Evolutionary conservation across 2,113 vertebrate genomes (phyloP).

Genomic region (Pluvialis apricaria): DNA sequence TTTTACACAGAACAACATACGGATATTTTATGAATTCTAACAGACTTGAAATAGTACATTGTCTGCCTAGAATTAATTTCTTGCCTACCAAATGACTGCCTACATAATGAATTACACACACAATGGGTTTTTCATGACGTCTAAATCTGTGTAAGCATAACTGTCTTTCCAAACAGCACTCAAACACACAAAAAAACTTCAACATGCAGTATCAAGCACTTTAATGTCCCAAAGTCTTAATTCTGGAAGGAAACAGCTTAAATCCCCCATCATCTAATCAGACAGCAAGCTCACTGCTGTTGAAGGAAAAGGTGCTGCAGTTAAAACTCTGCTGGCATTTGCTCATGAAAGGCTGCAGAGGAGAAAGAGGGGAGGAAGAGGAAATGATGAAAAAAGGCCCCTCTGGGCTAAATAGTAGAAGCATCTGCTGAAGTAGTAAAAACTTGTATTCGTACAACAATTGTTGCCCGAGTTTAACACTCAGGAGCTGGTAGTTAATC

Average conservation of each 20-base stretch:
- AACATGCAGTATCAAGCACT: neutral
- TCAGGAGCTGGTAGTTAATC: neutral
- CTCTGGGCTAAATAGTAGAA: neutral
- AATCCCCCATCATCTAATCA: neutral
- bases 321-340: neutral
- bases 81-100: neutral
- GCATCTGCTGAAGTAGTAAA: neutral
- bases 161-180: neutral
- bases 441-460: neutral
- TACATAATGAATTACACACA: neutral
- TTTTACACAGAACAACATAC: neutral
- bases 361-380: neutral
- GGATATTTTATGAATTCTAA: neutral
- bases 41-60: neutral
- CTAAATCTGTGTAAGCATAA: neutral
- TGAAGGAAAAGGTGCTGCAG: neutral
- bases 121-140: neutral
- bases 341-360: neutral
- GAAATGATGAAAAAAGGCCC: neutral
- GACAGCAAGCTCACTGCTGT: neutral
- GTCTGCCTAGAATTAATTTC: constrained; percentile 12
- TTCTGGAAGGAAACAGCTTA: neutral
- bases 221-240: neutral
- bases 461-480: neutral
- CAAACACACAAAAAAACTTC: neutral